phyloP scores from a whole-genome alignment of 2,113 vertebrate genomes.

The Bagarius yarrelli region DNA sequence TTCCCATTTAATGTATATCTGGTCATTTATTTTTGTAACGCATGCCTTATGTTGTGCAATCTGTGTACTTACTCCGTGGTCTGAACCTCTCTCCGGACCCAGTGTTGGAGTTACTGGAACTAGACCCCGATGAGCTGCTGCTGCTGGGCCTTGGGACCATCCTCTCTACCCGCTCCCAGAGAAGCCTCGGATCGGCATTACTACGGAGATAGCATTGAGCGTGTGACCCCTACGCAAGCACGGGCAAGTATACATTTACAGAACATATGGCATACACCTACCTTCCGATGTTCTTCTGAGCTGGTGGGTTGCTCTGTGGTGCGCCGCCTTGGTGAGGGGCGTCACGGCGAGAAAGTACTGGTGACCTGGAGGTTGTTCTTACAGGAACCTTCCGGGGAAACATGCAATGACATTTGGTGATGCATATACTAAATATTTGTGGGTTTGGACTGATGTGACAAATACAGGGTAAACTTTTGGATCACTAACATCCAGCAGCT shows the following conservation, averaged over 20 bases:
- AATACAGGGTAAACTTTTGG: background rate
- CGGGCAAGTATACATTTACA: background rate
- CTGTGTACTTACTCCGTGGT: constrained; percentile 85
- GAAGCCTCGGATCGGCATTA: constrained; percentile 86
- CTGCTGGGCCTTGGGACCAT: constrained; percentile 84
- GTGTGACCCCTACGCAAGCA: background rate
- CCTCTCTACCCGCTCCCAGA: constrained; percentile 96
- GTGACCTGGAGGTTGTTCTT: constrained; percentile 91
- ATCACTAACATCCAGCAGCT: background rate
- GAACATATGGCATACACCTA: constrained; percentile 56
- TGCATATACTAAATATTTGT: background rate
- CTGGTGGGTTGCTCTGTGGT: constrained; percentile 77
- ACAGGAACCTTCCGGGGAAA: constrained; percentile 79
- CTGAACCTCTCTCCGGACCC: constrained; percentile 91
- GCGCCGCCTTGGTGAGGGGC: constrained; percentile 84
- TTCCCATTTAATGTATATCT: no score
- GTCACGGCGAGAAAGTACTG: constrained; percentile 87
- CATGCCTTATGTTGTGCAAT: no score
- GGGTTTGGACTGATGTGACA: constrained; percentile 7
- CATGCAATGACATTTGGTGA: constrained; percentile 52
- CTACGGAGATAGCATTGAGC: constrained; percentile 59
- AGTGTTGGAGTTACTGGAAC: constrained; percentile 86
- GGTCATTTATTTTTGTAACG: no score
- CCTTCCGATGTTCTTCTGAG: constrained; percentile 85
- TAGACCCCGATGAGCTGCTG: constrained; percentile 93